Percentiles rank a stretch among this genome's conserved stretches.
Evolutionary conservation across 2,113 vertebrate genomes (phyloP).

Genomic region (zebrafish (Danio rerio)): GRCz12tu NC_133176.1:48877501-48878000

Average conservation of each 20-base stretch:
- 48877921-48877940: not conserved
- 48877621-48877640: not conserved
- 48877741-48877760: not conserved
- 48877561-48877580: not conserved
- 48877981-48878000: not conserved
- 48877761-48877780: not conserved
- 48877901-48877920: not conserved
- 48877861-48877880: not conserved
- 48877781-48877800: not conserved
- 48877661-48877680: not conserved
- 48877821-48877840: not conserved
- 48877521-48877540: not conserved
- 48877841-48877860: not conserved
- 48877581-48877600: not conserved
- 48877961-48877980: not conserved
- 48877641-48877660: not conserved
- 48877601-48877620: not conserved
- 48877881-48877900: not conserved
- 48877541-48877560: not conserved
- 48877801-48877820: not conserved
- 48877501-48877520: not conserved
- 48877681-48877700: not conserved
- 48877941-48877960: slow-evolving; percentile 8
- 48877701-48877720: not conserved
- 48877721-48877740: not conserved